Evolutionary conservation across 2,888 invertebrate genomes (phyloP), one percentile per base, ranked within the genome.

Genomic region (Ornithoptera priamus): DNA sequence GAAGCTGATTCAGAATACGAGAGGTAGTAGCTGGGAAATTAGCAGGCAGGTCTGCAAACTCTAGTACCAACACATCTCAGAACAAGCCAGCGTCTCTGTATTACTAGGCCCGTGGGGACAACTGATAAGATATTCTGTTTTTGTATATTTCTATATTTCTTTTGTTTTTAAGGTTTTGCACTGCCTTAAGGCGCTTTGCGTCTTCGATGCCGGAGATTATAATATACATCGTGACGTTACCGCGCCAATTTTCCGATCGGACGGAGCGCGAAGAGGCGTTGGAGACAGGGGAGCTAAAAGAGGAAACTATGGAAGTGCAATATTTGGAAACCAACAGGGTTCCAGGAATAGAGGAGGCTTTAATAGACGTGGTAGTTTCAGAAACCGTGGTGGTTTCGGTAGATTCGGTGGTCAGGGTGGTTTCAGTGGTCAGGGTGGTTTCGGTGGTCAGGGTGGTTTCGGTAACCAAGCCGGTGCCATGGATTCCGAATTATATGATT

Each of bases 191-290:
- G 93, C 95, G 24, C 86, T 99, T 0, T 98, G 98, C 80, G 93
- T 94, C 50, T 93, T 96, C 80, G 94, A 96, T 73, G 96, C 97
- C 0, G 97, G 97, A 0, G 96, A 97, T 78, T 94, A 93, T 80
- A 93, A 94, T 68, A 93, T 97, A 75, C 90, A 94, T 22, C 94
- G 95, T 0, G 92, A 93, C 5, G 74, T 79, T 0, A 78, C 87
- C 20, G 86, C 93, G 2, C 91, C 93, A 0, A 83, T 86, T 2
- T 92, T 91, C 73, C 85, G 93, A 65, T 86, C 91, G 0, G 91
- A 93, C 10, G 93, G 92, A 0, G 89, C 92, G 56, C 90, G 94
- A 72, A 93, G 90, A 22, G 87, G 86, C 20, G 75, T 73, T 20
- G 53, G 89, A 20, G 90, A 90, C 3, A 88, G 89, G 85, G 86